Evolutionary conservation across 2,888 invertebrate species (phyloP), one percentile per base, ranked within the genome.

Genomic region (Pristionchus maxplancki): DNA sequence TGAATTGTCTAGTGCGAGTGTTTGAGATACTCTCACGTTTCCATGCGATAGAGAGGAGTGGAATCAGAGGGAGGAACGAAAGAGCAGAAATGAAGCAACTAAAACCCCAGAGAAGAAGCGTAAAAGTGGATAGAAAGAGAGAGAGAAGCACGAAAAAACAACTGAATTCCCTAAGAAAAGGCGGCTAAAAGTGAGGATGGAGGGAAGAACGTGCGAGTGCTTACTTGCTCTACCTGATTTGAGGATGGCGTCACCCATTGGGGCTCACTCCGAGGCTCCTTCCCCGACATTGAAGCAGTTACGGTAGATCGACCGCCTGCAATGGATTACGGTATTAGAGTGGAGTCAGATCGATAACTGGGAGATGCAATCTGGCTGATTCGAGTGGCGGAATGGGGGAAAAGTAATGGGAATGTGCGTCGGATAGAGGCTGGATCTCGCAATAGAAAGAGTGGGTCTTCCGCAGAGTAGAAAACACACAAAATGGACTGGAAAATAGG

Each of bases 191-290:
- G 64, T 64, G 64, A 64, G 62, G 64, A 31, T 28, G 44, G 28
- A 40, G 81, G 81, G 28, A 28, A 31, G 81, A 40, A 5, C 5
- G 81, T 17, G 81, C 37, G 81, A 31, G 81, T 67, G 50, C 50
- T 48, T 34, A 31, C 53, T 53, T 53, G 31, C 11, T 82, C 53
- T 93, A 93, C 92, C 93, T 94, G 93, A 89, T 92, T 94, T 67
- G 92, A 92, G 82, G 93, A 93, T 37, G 94, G 94, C 13, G 94
- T 92, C 83, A 94, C 94, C 94, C 94, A 94, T 89, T 94, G 94
- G 88, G 94, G 94, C 81, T 94, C 94, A 48, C 90, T 90, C 81
- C 94, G 92, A 34, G 86, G 62, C 89, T 93, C 92, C 89, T 93
- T 93, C 82, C 82, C 82, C 53, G 82, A 82, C 82, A 82, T 82